Evolutionary conservation across 92 coral and sea anemone species (phyloP), one percentile per base, ranked within the genome.

Genomic region (Bergia puertoricense): DNA sequence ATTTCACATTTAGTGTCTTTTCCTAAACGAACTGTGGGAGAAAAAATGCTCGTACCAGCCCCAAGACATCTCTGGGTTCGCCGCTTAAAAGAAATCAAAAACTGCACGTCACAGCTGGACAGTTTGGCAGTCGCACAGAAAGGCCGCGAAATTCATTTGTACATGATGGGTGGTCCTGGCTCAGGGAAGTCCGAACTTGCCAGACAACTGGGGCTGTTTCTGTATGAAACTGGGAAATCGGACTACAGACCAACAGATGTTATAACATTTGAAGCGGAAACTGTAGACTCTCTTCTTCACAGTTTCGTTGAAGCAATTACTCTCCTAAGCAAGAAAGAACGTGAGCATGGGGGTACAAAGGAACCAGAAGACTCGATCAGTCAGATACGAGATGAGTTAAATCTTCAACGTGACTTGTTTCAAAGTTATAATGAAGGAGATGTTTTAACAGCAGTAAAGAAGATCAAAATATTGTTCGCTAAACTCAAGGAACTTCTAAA

Each of bases 131-230:
- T 40, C 77, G 79, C 78, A 11, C 86, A 95, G 66, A 85, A 88
- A 54, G 90, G 90, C 68, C 79, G 81, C 45, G 94, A 93, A 82
- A 88, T 93, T 14, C 98, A 95, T 79, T 90, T 95, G 91, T 91
- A 93, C 44, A 57, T 95, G 66, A 86, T 92, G 67, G 98, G 98
- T 2, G 98, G 98, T 8, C 98, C 98, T 66, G 98, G 98, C 20
- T 92, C 93, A 0, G 98, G 98, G 56, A 95, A 95, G 81, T 93
- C 98, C 0, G 98, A 95, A 86, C 98, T 95, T 44, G 96, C 93
- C 0, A 93, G 98, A 81, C 98, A 95, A 88, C 82, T 95, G 62
- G 98, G 96, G 14, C 91, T 88, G 39, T 81, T 71, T 42, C 83
- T 95, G 81, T 86, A 85, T 86, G 74, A 90, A 20, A 42, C 84